A percentile compares a stretch with the other conserved stretches of the same genome.
Evolutionary conservation across 2,888 invertebrate genomes (phyloP).

Genomic region (Lasioglossum marginatum): DNA sequence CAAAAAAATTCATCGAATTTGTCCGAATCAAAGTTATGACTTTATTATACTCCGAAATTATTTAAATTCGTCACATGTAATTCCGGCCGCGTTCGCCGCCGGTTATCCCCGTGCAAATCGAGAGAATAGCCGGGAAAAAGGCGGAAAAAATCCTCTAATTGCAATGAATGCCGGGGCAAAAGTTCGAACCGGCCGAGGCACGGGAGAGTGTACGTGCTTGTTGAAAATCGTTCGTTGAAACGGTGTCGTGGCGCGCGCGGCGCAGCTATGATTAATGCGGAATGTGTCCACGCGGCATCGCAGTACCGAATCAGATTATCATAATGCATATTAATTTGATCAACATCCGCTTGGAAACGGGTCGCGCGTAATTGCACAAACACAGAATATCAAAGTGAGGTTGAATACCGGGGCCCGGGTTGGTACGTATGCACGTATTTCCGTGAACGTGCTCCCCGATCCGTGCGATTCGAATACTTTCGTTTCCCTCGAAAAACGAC

Average conservation of each 20-base stretch:
- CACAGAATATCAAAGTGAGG: slow-evolving; percentile 75
- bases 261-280: slow-evolving; percentile 71
- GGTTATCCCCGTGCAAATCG: not conserved
- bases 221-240: slow-evolving; percentile 50
- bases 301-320: slow-evolving; percentile 74
- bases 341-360: slow-evolving; percentile 71
- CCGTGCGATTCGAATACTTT: slow-evolving; percentile 66
- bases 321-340: slow-evolving; percentile 78
- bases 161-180: not conserved
- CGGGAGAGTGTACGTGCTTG: slow-evolving; percentile 14
- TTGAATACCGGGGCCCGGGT: slow-evolving; percentile 40
- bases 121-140: not conserved
- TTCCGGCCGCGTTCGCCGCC: not conserved
- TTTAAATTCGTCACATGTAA: not conserved
- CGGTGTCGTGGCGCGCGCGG: slow-evolving; percentile 55
- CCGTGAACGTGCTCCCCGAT: slow-evolving; percentile 23
- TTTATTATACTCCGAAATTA: not conserved
- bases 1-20: not conserved
- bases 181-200: slow-evolving; percentile 14
- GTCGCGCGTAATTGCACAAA: slow-evolving; percentile 74
- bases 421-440: slow-evolving; percentile 31
- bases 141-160: slow-evolving; percentile 6
- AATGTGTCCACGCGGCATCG: slow-evolving; percentile 66
- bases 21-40: not conserved
- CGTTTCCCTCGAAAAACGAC: slow-evolving; percentile 67